Base-by-base conservation (phyloP, 1,140 invertebrate genomes). In the Heliconius congener region DNA sequence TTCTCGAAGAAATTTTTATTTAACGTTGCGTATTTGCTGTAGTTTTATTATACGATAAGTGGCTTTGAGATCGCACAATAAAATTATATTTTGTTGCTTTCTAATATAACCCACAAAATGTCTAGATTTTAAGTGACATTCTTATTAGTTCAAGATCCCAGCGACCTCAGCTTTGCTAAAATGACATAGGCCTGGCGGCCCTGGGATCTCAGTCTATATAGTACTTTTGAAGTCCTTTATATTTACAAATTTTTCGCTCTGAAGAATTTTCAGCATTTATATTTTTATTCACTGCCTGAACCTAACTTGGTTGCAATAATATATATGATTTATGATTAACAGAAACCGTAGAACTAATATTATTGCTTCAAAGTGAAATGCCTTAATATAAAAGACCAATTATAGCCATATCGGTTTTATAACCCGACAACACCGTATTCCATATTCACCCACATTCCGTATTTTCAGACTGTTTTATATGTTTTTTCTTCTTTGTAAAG, bases 371-470 rank as follows among this genome's bases (percentile, higher is more conserved):
- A 66, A 66, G 60, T 30, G 60, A 27, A 27, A 60, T 23, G 57
- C 57, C 57, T 60, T 60, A 71, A 72, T 11, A 34, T 72, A 72
- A 72, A 42, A 39, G 39, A 72, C 71, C 71, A 72, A 72, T 39
- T 19, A 11, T 70, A n/a, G 60, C 42, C 8, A 13, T 16, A 13
- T 80, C 73, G 42, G 71, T 74, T 73, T 57, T 8, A 57, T 57
- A 52, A 39, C 66, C 55, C 74, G 75, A 37, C 8, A 4, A 76
- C 55, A 77, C 78, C 80, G 50, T 79, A 84, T 82, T 85, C 82
- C 84, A 83, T 73, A 57, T 30, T 66, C 78, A 81, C 81, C 78
- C 87, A 90, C 90, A 91, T 91, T 91, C 90, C 89, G 81, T 84
- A 84, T 81, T 82, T 80, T 84, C 86, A 91, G 89, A 89, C 88